These are phyloP conservation scores for Sphenodon punctatus DNA, from an alignment of 2,797 vertebrate species.

Conservation along the genomic window DNA sequence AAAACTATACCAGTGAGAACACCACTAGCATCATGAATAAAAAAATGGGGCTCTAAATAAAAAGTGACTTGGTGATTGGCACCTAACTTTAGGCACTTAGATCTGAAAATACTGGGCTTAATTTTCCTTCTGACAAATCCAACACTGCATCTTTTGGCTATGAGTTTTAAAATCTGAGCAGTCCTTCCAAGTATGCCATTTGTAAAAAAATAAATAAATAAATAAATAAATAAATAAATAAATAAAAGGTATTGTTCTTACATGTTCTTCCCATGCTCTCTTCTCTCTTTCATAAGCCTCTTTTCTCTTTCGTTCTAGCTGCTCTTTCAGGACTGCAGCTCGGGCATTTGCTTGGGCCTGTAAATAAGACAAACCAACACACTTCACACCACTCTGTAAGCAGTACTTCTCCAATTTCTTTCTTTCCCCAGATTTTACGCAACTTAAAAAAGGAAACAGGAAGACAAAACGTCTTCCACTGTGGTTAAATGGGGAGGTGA, in stretches of 20 bases:
- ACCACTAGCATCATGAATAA: too few species aligned
- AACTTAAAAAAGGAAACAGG: too few species aligned
- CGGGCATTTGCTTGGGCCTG: constrained; percentile 91
- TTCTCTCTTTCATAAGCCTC: constrained; percentile 92
- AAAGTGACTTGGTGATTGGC: too few species aligned
- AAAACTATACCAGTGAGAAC: too few species aligned
- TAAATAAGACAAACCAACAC: constrained; percentile 15
- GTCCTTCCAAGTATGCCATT: too few species aligned
- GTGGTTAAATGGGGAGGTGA: too few species aligned
- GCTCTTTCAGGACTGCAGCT: constrained; percentile 91
- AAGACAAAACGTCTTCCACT: too few species aligned
- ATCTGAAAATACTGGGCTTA: not conserved
- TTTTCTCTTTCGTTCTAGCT: constrained; percentile 91
- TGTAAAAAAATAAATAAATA: too few species aligned
- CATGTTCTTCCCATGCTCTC: constrained; percentile 94
- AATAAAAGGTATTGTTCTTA: constrained; percentile 74
- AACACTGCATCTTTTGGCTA: rapidly evolving
- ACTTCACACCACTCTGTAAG: not conserved
- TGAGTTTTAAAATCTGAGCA: not conserved
- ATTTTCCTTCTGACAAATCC: not conserved
- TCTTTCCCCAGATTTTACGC: too few species aligned
- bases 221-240: too few species aligned
- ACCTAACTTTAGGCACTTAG: not conserved
- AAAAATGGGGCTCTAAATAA: too few species aligned
- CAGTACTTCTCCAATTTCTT: not conserved